A percentile compares a stretch with the other conserved stretches of the same genome.
These are phyloP conservation scores for Tiaroga cobitis DNA, from an alignment of 2,797 vertebrate species.

Conservation along the genomic window DNA sequence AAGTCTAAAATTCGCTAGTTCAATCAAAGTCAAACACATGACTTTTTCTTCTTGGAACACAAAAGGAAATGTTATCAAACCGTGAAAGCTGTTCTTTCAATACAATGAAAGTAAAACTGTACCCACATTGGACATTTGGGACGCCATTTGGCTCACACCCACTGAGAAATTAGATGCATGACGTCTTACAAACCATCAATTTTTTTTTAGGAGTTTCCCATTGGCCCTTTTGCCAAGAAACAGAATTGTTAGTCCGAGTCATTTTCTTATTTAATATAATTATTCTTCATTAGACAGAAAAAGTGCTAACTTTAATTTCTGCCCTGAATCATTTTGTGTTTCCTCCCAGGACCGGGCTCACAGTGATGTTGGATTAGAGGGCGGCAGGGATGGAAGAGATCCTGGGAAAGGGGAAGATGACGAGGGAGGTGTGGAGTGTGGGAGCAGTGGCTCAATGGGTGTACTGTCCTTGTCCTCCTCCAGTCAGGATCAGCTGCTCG, in stretches of 20 bases:
- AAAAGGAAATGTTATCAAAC: neutral
- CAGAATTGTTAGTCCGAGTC: conserved; percentile 50
- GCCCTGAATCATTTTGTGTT: neutral
- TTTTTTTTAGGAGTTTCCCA: conserved; percentile 59
- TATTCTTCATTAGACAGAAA: neutral
- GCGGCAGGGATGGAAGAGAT: conserved; percentile 68
- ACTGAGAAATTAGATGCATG: conserved; percentile 5
- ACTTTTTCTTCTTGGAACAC: neutral
- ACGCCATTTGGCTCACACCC: neutral
- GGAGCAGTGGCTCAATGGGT: conserved; percentile 69
- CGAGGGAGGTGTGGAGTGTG: conserved; percentile 55
- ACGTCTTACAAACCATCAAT: conserved; percentile 65
- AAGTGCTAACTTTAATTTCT: conserved; percentile 1
- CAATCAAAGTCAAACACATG: neutral
- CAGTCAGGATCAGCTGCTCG: conserved; percentile 79
- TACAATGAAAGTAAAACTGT: neutral
- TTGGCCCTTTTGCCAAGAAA: conserved; percentile 70
- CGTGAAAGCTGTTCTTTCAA: neutral
- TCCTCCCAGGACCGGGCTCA: conserved; percentile 67
- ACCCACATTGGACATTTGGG: neutral
- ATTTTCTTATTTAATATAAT: conserved; percentile 14
- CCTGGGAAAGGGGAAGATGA: conserved; percentile 46
- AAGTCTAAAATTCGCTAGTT: neutral
- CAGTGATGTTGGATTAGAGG: conserved; percentile 65
- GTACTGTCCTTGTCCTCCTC: conserved; percentile 77